Evolutionary conservation across 2,797 vertebrate species (phyloP), one percentile per base, ranked within the genome.

Genomic region (Smutsia gigantea): DNA sequence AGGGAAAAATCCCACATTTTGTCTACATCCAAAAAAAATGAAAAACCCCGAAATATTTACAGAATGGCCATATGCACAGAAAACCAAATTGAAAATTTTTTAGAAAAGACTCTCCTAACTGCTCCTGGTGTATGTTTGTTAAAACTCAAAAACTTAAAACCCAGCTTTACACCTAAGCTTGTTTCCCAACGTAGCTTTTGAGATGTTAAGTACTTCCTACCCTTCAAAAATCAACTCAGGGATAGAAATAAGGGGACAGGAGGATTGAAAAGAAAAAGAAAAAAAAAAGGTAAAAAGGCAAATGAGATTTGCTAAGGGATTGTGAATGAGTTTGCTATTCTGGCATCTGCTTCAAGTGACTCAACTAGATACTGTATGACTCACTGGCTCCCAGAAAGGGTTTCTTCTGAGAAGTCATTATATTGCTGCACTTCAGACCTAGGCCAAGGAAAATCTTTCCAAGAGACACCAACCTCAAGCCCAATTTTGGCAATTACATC

Each of bases 21-120:
- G 42, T 97, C 94, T 97, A 97, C 92, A 88, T 98, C 93, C 87
- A 95, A 98, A 98, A 98, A 46, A 96, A 95, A 97, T 93, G 90
- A 96, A 94, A 97, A 98, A 97, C 91, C 94, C 91, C 97, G 87
- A 95, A 97, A n/a, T 97, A 98, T 98, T 98, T 98, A 98, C 98
- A 98, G 71, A 97, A 97, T 39, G 68, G 96, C 93, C 97, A 96
- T 96, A 96, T 68, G 82, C 90, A 98, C 88, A 97, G 72, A 97
- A 93, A 97, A 96, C 82, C 96, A 90, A 75, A 97, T 93, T 93
- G 87, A 66, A 96, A 74, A 63, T 92, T 97, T 34, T 21, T 42
- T 27, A 88, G 94, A 97, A 97, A 97, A 98, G 84, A 90, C 97
- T 87, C 91, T 82, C 75, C 85, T 96, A 96, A 95, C 97, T 97